A percentile compares a stretch with the other conserved stretches of the same genome.
Conservation (phyloP, 37 sponge, comb jelly and placozoan species). For the Cliona cf. orientalis region DNA sequence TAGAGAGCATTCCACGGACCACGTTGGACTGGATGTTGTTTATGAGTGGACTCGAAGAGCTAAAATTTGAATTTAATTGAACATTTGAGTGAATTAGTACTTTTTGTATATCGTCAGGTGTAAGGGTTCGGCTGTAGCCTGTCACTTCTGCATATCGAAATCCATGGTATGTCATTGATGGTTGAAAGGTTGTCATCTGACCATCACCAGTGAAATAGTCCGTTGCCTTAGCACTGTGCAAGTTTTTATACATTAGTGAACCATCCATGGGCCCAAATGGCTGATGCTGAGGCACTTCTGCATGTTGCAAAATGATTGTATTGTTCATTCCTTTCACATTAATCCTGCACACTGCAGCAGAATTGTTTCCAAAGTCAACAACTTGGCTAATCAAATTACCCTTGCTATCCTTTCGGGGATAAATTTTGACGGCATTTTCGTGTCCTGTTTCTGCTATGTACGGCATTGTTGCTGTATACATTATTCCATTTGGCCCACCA, state of each 20-base stretch:
- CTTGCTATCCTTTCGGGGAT: constrained; percentile 1
- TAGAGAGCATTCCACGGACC: constrained; percentile 61
- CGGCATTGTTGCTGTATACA: constrained; percentile 38
- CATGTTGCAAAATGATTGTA: constrained; percentile 27
- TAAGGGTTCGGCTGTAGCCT: constrained; percentile 52
- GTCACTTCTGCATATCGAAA: constrained; percentile 74
- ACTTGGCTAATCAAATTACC: constrained; percentile 33
- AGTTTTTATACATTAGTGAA: constrained; percentile 50
- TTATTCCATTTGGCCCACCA: constrained; percentile 41
- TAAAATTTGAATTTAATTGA: constrained; percentile 24
- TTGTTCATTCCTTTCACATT: background rate
- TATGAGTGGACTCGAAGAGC: constrained; percentile 31
- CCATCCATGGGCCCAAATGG: constrained; percentile 67
- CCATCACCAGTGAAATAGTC: constrained; percentile 37
- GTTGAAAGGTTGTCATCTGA: constrained; percentile 30
- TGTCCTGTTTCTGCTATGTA: constrained; percentile 26
- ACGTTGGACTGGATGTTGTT: constrained; percentile 58
- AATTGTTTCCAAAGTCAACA: constrained; percentile 68
- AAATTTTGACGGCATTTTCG: constrained; percentile 28
- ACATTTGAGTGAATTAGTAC: constrained; percentile 38
- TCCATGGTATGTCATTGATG: constrained; percentile 74
- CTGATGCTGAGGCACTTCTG: constrained; percentile 54
- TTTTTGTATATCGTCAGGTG: constrained; percentile 35
- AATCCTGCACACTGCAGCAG: constrained; percentile 58
- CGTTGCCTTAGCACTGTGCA: constrained; percentile 42